Evolutionary conservation across 2,113 vertebrate species (phyloP).

Genomic region (Glaucomys volans): DNA sequence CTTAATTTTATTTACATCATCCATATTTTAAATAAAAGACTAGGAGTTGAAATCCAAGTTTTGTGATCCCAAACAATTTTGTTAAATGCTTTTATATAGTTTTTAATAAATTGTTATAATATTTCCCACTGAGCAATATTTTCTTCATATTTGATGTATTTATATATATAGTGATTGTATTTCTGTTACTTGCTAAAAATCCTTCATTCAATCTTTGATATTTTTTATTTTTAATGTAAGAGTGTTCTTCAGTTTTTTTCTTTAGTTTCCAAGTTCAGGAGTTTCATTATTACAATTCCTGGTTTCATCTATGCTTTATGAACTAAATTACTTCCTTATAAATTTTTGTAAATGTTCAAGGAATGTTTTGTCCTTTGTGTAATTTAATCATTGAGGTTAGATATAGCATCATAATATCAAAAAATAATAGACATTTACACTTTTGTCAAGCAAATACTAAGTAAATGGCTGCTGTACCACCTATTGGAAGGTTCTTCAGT

Average conservation of each 20-base stretch:
- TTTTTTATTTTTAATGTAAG: neutral
- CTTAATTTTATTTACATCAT: neutral
- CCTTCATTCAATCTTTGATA: neutral
- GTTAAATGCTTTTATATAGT: neutral
- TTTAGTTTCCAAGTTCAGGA: neutral
- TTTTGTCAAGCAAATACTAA: neutral
- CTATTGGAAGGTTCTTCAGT: neutral
- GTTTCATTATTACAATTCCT: constrained; percentile 34
- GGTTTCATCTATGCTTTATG: neutral
- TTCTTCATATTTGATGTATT: neutral
- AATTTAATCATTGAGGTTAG: neutral
- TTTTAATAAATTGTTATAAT: neutral
- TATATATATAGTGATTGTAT: neutral
- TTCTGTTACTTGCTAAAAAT: neutral
- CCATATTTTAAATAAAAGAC: neutral
- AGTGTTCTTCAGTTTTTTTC: neutral
- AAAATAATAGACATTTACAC: neutral
- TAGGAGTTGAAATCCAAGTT: neutral
- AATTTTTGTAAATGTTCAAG: neutral
- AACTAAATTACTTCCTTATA: neutral
- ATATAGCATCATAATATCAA: neutral
- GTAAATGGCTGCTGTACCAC: neutral
- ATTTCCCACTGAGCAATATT: neutral
- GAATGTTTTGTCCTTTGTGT: neutral
- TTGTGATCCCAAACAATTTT: neutral